Base-by-base conservation (phyloP, 2,888 invertebrate species). In the Willowsia nigromaculata region DNA sequence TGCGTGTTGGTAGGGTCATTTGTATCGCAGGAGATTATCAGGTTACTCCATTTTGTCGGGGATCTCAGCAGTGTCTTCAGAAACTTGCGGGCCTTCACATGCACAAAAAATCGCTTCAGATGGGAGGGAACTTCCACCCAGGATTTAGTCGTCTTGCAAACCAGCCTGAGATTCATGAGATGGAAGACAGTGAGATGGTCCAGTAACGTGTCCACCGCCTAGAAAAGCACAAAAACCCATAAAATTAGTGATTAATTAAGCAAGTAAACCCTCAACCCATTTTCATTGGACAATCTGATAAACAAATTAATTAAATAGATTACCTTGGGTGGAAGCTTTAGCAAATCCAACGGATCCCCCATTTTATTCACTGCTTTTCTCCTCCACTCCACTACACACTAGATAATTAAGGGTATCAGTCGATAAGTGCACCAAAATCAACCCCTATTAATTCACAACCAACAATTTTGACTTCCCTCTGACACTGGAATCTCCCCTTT, bases 121-220 rank as follows among this genome's bases (percentile, higher is more conserved):
- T 82, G 76, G n/a, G 50, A n/a, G 6, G 88, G 83, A 9, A 30
- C 15, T 30, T 88, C 88, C n/a, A 88, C 83, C 88, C 88, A 88
- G 15, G 76, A 27, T 25, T 83, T 82, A 4, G 83, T 83, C 1
- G 27, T 62, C 50, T 76, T 82, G 18, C 82, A 88, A 27, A 88
- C 82, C 18, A 88, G 37, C 11, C 88, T 27, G 25, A 88, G 56
- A 50, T 74, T 83, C 88, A 88, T 88, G 33, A 88, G 33, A 74
- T 82, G 74, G 74, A 71, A 88, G 3, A 83, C 0, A 15, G 50
- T 83, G 0, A 88, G 15, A n/a, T 65, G 50, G 11, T 83, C 27
- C 40, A 88, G 22, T 0, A 88, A 1, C 1, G 2, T 15, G 9
- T 7, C 25, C 1, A 83, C 25, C 9, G 65, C 88, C 88, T 88